Evolutionary conservation across 2,888 invertebrate genomes (phyloP).

Genomic region (Ennomos quercinarius): DNA sequence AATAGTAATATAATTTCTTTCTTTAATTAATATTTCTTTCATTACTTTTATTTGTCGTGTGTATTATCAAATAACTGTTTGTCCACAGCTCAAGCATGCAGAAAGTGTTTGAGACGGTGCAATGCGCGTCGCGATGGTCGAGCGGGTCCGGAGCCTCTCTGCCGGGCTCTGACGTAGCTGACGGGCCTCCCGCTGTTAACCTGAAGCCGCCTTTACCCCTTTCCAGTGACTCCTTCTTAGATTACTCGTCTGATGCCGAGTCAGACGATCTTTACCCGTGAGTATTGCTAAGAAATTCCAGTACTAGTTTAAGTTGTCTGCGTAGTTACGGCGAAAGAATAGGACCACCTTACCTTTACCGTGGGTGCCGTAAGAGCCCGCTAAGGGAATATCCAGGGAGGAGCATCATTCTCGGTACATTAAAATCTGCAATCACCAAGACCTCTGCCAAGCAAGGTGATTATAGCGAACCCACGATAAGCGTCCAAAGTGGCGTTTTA

Average conservation of each 20-base stretch:
- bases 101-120: conserved; percentile 96
- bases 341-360: no score
- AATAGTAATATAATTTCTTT: no score
- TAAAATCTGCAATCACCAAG: no score
- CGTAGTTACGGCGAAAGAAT: no score
- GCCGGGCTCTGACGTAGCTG: conserved; percentile 72
- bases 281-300: conserved; percentile 61
- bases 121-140: conserved; percentile 89
- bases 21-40: no score
- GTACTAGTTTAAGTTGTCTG: neutral
- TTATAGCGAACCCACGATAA: no score
- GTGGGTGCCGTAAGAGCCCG: no score
- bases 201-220: conserved; percentile 83
- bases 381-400: no score
- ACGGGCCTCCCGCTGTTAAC: conserved; percentile 77
- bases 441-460: no score
- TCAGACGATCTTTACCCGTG: conserved; percentile 91
- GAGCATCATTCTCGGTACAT: no score
- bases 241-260: conserved; percentile 86
- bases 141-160: conserved; percentile 73
- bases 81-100: conserved; percentile 90
- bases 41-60: no score
- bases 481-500: no score
- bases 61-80: neutral
- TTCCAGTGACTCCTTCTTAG: conserved; percentile 83